phyloP scores from a whole-genome alignment of 2,888 invertebrate species.

The Portevinia maculata region DNA sequence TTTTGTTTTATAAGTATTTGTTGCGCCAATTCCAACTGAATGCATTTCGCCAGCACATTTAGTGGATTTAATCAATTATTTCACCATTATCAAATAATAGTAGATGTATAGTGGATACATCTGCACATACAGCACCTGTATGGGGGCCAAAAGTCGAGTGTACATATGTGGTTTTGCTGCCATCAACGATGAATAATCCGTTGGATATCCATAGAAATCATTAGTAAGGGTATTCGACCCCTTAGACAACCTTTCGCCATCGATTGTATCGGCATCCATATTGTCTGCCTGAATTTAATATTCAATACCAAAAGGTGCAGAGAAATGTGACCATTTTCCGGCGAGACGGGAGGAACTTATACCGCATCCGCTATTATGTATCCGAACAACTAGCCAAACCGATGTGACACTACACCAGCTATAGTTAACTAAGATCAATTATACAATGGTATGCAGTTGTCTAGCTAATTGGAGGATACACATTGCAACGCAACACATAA shows the following conservation, averaged over 20 bases:
- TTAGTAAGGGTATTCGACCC: constrained; percentile 13
- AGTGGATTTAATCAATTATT: constrained; percentile 72
- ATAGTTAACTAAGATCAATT: constrained; percentile 73
- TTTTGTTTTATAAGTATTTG: constrained; percentile 62
- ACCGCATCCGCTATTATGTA: too few species aligned
- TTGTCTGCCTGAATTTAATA: constrained; percentile 51
- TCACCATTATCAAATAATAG: constrained; percentile 66
- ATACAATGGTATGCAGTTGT: constrained; percentile 59
- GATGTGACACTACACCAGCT: constrained; percentile 59
- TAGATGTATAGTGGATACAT: constrained; percentile 1
- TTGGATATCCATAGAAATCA: constrained; percentile 42
- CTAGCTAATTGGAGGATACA: constrained; percentile 60
- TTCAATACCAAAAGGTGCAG: constrained; percentile 23
- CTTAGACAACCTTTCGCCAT: constrained; percentile 17
- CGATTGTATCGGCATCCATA: constrained; percentile 12
- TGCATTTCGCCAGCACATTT: constrained; percentile 36
- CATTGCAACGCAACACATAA: neutral
- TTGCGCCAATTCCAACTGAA: constrained; percentile 40
- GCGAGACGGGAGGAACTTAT: constrained; percentile 4
- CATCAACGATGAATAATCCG: constrained; percentile 60
- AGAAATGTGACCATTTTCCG: constrained; percentile 26
- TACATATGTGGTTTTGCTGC: constrained; percentile 51
- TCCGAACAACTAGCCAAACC: constrained; percentile 42
- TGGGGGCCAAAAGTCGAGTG: constrained; percentile 61
- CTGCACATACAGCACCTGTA: constrained; percentile 17